These are phyloP conservation scores for Epinephelus coioides DNA, from an alignment of 2,797 vertebrate genomes.

Conservation along the genomic window DNA sequence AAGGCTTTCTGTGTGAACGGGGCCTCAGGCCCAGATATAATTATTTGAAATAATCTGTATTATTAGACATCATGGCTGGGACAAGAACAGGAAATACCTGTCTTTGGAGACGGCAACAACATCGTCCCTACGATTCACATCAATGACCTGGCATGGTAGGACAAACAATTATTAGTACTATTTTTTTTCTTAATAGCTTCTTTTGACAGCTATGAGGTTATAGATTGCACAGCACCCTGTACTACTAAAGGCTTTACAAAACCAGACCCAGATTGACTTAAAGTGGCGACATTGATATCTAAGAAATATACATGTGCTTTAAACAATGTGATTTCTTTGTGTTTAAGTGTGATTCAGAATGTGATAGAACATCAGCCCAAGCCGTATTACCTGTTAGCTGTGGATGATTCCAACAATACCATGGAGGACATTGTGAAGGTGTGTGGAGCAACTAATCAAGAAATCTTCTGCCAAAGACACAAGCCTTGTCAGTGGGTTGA, in stretches of 20 bases:
- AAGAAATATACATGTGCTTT: not conserved
- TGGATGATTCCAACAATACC: slow-evolving; percentile 88
- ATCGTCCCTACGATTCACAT: slow-evolving; percentile 92
- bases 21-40: not conserved
- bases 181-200: not conserved
- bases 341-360: slow-evolving; percentile 89
- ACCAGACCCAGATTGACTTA: not conserved
- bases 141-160: slow-evolving; percentile 91
- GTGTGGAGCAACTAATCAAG: slow-evolving; percentile 3
- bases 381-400: slow-evolving; percentile 89
- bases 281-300: not conserved
- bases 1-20: too few species aligned
- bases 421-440: slow-evolving; percentile 91
- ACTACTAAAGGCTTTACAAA: not conserved
- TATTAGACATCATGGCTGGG: slow-evolving; percentile 90
- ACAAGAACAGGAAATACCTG: slow-evolving; percentile 80
- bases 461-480: not conserved
- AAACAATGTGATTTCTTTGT: slow-evolving; percentile 3
- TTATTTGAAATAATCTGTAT: slow-evolving; percentile 30
- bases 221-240: not conserved
- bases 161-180: not conserved
- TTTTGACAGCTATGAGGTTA: not conserved
- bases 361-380: slow-evolving; percentile 88
- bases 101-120: slow-evolving; percentile 92
- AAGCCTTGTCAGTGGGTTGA: not conserved